These are phyloP conservation scores for Sinotaia quadrata DNA, from an alignment of 2,888 invertebrate species.

Conservation along the genomic window DNA sequence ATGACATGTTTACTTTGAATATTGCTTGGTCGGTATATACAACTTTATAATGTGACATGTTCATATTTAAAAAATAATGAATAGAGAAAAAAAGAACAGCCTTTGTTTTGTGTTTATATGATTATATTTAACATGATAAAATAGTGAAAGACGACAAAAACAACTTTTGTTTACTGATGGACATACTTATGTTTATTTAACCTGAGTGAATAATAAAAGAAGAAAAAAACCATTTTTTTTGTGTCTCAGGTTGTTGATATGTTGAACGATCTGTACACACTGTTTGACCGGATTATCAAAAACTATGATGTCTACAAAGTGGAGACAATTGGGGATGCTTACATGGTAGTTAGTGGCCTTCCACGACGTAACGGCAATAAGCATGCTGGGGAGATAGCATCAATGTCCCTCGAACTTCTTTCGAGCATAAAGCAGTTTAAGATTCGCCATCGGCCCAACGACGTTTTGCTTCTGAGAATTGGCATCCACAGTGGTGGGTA, in stretches of 20 bases:
- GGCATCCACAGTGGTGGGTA: slow-evolving; percentile 68
- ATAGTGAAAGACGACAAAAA: too few relatives aligned
- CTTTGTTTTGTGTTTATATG: too few relatives aligned
- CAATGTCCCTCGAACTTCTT: slow-evolving; percentile 68
- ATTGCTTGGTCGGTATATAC: too few relatives aligned
- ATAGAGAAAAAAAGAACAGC: too few relatives aligned
- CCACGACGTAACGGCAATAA: slow-evolving; percentile 63
- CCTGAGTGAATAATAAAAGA: too few relatives aligned
- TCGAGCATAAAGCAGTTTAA: slow-evolving; percentile 64
- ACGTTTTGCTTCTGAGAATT: slow-evolving; percentile 63
- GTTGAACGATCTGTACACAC: slow-evolving; percentile 95
- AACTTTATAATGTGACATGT: too few relatives aligned
- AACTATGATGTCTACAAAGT: slow-evolving; percentile 99
- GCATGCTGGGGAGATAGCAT: slow-evolving; percentile 69
- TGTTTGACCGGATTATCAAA: slow-evolving; percentile 95
- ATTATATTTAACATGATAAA: too few relatives aligned
- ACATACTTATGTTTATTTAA: too few relatives aligned
- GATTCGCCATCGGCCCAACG: slow-evolving; percentile 61
- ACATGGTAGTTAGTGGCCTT: slow-evolving; percentile 71
- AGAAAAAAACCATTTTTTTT: too few relatives aligned
- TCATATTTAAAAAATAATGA: too few relatives aligned
- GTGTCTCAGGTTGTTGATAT: slow-evolving; percentile 89
- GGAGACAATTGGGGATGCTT: slow-evolving; percentile 70
- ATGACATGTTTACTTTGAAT: too few relatives aligned
- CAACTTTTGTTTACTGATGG: too few relatives aligned